These are phyloP conservation scores for Seira ritae DNA, from an alignment of 2,888 invertebrate species.

Conservation along the genomic window DNA sequence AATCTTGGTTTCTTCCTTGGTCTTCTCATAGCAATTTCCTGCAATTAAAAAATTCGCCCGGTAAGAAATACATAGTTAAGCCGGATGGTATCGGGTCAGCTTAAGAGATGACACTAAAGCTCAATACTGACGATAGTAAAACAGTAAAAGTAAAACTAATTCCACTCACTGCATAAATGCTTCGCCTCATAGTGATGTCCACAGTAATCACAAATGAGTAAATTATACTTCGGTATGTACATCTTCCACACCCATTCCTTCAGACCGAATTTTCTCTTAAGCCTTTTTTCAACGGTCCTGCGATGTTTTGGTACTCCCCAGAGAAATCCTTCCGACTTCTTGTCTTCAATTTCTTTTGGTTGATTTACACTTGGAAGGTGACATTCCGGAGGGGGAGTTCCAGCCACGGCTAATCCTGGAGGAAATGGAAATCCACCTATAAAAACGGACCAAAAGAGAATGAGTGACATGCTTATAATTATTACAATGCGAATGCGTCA, in stretches of 20 bases:
- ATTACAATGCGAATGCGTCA: too few species aligned
- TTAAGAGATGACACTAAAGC: too few species aligned
- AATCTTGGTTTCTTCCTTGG: slow-evolving; percentile 86
- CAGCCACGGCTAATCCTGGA: slow-evolving; percentile 43
- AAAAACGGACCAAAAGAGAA: too few species aligned
- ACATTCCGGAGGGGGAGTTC: slow-evolving; percentile 6
- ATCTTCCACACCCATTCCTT: slow-evolving; percentile 84
- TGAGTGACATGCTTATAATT: slow-evolving; percentile 24
- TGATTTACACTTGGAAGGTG: slow-evolving; percentile 2
- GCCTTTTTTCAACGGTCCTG: slow-evolving; percentile 85
- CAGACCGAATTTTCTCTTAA: slow-evolving; percentile 84
- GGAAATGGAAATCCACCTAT: too few species aligned
- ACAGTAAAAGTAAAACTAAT: not conserved
- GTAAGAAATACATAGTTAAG: too few species aligned
- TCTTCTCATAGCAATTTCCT: slow-evolving; percentile 91
- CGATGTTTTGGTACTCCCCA: slow-evolving; percentile 90
- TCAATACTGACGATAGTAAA: not conserved
- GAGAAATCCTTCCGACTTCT: slow-evolving; percentile 81
- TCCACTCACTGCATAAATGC: slow-evolving; percentile 86
- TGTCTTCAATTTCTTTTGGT: slow-evolving; percentile 46
- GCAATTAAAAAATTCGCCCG: slow-evolving; percentile 75
- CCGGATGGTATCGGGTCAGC: too few species aligned
- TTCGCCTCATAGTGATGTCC: slow-evolving; percentile 89
- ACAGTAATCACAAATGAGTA: slow-evolving; percentile 87
- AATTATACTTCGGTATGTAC: slow-evolving; percentile 83